Conservation (phyloP, 2,113 vertebrate genomes). For the Pelodiscus sinensis region DNA sequence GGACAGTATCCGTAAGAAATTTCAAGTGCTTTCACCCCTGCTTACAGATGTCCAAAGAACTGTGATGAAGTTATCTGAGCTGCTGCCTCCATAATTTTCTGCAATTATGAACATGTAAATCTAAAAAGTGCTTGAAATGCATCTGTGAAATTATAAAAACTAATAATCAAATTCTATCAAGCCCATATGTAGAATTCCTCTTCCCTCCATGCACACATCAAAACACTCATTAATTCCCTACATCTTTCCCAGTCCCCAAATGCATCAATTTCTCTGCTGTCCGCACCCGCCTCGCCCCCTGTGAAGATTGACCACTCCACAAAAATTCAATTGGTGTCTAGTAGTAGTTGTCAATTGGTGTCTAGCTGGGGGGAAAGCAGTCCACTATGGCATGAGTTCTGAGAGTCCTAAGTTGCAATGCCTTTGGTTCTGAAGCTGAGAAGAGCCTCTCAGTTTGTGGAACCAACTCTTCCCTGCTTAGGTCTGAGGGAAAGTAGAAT, state of each 20-base stretch:
- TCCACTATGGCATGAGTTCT: not conserved
- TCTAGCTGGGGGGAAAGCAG: not conserved
- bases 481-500: not conserved
- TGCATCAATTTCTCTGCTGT: not conserved
- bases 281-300: too few relatives aligned
- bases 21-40: too few relatives aligned
- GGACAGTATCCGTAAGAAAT: too few relatives aligned
- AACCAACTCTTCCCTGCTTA: not conserved
- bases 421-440: not conserved
- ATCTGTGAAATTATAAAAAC: not conserved
- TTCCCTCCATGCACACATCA: not conserved
- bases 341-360: not conserved
- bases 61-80: not conserved
- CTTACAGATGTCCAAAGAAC: not conserved
- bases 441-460: not conserved
- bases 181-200: not conserved
- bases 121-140: not conserved
- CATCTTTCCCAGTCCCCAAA: not conserved
- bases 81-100: not conserved
- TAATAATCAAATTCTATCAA: not conserved
- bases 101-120: not conserved
- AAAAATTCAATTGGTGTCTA: not conserved
- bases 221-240: not conserved
- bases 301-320: not conserved
- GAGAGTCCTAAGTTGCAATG: not conserved